Evolutionary conservation across 2,113 vertebrate species (phyloP), one percentile per base, ranked within the genome.

Genomic region (Sinosuthora webbiana): DNA sequence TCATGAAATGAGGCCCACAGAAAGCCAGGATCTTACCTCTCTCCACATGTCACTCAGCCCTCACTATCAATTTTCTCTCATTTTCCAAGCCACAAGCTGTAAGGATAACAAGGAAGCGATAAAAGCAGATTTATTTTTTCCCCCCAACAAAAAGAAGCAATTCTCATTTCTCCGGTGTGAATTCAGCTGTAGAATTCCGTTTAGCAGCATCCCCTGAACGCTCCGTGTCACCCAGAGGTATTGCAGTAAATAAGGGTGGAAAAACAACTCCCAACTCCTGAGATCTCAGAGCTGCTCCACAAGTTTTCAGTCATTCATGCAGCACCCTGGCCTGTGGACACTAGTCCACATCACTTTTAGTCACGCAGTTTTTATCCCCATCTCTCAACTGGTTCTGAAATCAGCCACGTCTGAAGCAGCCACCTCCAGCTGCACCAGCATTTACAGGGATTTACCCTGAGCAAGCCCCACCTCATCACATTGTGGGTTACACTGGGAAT

Each of bases 81-180:
- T 85, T 90, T 95, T 86, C 75, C 67, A 83, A 86, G 60, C 37
- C 79, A 95, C 59, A 55, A 56, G 45, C 59, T 45, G 19, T 9
- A 93, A 82, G 56, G 31, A 86, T 64, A 68, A 71, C 41, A 22
- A 56, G 52, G 47, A 52, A 45, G 68, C 30, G 55, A 94, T n/a
- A 86, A 10, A 52, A 35, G 67, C 47, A 56, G 42, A 56, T 47
- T 67, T 27, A 19, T 45, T 77, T 59, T 27, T 19, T 17, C 44
- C 41, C 49, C 45, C 53, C 70, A 65, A 62, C 30, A 68, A 64
- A 87, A 83, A 69, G 31, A 24, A 90, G 74, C 16, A 16, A 47
- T 59, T 89, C 39, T 56, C 47, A 15, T 71, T 81, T 81, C 80
- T 89, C 24, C 56, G 17, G 8, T 18, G 33, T 33, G 27, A 94